Conservation (phyloP, 2,113 vertebrate species). For the Podarcis raffonei region DNA sequence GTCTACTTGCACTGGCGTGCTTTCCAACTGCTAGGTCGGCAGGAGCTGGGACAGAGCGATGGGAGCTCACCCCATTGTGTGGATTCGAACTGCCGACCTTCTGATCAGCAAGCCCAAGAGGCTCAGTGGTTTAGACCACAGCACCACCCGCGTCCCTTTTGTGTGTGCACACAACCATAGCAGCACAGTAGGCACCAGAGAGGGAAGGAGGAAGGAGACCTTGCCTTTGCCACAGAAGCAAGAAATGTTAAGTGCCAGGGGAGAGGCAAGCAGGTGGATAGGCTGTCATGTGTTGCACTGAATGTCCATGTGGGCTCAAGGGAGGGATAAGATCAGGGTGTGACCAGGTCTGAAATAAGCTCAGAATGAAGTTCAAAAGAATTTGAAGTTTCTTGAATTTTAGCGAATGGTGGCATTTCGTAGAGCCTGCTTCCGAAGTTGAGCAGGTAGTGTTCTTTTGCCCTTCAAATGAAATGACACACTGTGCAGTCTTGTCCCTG, state of each 20-base stretch:
- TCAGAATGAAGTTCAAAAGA: background rate
- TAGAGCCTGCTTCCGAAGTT: background rate
- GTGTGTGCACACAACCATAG: background rate
- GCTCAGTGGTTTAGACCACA: too few relatives aligned
- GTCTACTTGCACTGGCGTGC: too few relatives aligned
- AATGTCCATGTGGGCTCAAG: background rate
- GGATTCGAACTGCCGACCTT: too few relatives aligned
- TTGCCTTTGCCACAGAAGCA: background rate
- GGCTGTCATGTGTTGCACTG: background rate
- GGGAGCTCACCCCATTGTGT: too few relatives aligned
- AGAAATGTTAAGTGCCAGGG: background rate
- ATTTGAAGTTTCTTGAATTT: background rate
- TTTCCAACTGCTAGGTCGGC: too few relatives aligned
- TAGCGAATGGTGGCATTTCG: background rate
- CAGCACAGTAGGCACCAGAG: background rate
- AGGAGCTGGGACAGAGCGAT: too few relatives aligned
- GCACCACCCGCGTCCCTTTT: background rate
- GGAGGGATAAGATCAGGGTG: background rate
- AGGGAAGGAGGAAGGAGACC: background rate
- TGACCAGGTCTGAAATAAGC: background rate
- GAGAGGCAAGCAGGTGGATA: background rate
- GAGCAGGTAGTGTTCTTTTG: background rate
- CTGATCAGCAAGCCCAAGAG: too few relatives aligned
- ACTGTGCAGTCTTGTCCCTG: background rate
- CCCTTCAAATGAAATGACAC: background rate